Evolutionary conservation across 2,888 invertebrate species (phyloP), one percentile per base, ranked within the genome.

Genomic region (Agrochola litura): DNA sequence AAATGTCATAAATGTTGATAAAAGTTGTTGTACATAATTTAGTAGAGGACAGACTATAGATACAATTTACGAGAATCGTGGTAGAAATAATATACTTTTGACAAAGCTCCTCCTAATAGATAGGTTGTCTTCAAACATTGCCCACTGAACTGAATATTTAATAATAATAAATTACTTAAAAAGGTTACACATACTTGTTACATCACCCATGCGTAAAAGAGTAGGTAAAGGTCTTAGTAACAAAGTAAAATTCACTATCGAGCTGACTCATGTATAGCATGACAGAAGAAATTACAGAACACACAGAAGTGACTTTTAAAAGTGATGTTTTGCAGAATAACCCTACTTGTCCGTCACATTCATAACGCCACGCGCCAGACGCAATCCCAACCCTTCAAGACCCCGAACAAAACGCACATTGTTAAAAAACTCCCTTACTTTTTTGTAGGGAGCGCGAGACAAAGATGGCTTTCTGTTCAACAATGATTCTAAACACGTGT

Each of bases 401-500:
- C 3, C 3, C 16, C 6, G 12, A 71, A 81, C 72, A 71, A 69
- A 72, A 65, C 52, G 30, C 72, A 66, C 66, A 67, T 74, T 82
- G 61, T 78, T 68, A 56, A 76, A 72, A 73, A 49, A 19, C 63
- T 71, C 54, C 73, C 66, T 72, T 43, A 64, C 46, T 77, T 74
- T 82, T 83, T 83, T 81, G 70, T 81, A 69, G 64, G 52, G 56
- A 73, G 69, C 75, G 54, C 77, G 75, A 83, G 81, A 77, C 86
- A 84, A 86, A 84, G 76, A 86, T 83, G 80, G 69, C 85, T 87
- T 86, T 90, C 86, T 86, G 86, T 79, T 83, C 80, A 83, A 88
- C 89, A 88, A 85, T 89, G 89, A 92, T 92, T 89, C 78, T 78
- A 73, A 92, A 89, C 92, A 93, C 89, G 89, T 92, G 92, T 88